Evolutionary conservation across 2,113 vertebrate genomes (phyloP), one percentile per base, ranked within the genome.

Genomic region (Menura novaehollandiae): DNA sequence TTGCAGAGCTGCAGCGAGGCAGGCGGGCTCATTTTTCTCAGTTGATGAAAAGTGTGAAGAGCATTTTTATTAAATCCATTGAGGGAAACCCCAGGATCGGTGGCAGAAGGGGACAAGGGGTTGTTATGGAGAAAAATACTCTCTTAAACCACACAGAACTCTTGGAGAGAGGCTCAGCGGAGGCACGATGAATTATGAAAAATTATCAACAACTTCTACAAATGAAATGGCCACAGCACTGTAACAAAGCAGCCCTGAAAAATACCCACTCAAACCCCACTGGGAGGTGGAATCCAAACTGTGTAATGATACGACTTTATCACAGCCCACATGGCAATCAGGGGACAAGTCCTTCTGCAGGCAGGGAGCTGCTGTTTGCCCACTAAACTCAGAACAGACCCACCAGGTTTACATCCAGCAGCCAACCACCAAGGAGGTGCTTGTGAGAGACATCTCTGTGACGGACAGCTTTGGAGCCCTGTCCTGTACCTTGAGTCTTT

Each of bases 21-120:
- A 41, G 64, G 91, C 32, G 17, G 59, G 75, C 62, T 90, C 71
- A 4, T 96, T 96, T 89, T 85, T 94, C 71, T 62, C 74, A 58
- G 62, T 47, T 97, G 93, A 91, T 91, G 88, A 89, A 90, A 94
- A 96, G 93, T 88, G 81, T 88, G 88, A 74, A 59, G 91, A 88
- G 85, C 2, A 6, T 72, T 94, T 95, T 95, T 91, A 93, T 94
- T 91, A 94, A 97, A 80, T 32, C 85, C 88, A 69, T 69, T 47
- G 85, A 95, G 93, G 89, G 59, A 88, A 96, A 88, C 88, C 88
- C 91, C 88, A 79, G 85, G 94, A 90, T 66, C 2, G 1, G 78
- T 23, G 41, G 72, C 67, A 85, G 74, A 83, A 93, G 43, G 66
- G 88, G 46, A 79, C 59, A 63, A 88, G 78, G 78, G 74, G 55